Conservation (phyloP, 2,113 vertebrate species). For the Isichthys henryi region DNA sequence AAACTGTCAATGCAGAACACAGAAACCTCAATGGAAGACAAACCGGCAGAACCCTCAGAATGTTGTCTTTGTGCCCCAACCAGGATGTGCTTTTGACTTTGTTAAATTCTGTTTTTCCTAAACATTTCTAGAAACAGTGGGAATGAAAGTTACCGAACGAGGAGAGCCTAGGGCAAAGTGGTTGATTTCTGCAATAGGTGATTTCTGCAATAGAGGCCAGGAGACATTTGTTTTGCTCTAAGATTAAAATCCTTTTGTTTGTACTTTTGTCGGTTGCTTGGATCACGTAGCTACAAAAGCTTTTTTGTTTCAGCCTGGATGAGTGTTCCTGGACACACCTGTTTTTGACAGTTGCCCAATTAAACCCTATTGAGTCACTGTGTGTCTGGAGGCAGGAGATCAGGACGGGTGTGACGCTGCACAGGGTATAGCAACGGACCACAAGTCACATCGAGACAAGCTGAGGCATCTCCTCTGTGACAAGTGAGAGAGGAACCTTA, state of each 20-base stretch:
- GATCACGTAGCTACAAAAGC: neutral
- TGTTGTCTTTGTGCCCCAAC: neutral
- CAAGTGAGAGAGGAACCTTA: neutral
- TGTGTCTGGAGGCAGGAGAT: neutral
- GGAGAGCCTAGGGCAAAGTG: neutral
- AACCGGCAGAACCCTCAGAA: neutral
- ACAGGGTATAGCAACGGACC: neutral
- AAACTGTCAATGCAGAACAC: neutral
- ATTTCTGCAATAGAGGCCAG: neutral
- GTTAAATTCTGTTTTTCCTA: neutral
- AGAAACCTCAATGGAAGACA: neutral
- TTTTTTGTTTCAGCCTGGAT: neutral
- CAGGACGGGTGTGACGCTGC: neutral
- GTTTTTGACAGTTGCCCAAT: neutral
- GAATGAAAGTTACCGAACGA: neutral
- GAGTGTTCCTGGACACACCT: conserved; percentile 10
- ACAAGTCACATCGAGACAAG: neutral
- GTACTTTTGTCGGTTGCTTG: neutral
- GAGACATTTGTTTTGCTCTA: neutral
- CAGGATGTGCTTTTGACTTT: neutral
- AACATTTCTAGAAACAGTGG: neutral
- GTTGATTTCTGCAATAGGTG: neutral
- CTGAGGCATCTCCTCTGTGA: neutral
- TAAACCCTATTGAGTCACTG: conserved; percentile 16
- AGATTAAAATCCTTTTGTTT: neutral